A percentile compares a stretch with the other conserved stretches of the same genome.
These are phyloP conservation scores for Eudorcas thomsonii DNA, from an alignment of 2,113 vertebrate genomes.

Conservation along the genomic window DNA sequence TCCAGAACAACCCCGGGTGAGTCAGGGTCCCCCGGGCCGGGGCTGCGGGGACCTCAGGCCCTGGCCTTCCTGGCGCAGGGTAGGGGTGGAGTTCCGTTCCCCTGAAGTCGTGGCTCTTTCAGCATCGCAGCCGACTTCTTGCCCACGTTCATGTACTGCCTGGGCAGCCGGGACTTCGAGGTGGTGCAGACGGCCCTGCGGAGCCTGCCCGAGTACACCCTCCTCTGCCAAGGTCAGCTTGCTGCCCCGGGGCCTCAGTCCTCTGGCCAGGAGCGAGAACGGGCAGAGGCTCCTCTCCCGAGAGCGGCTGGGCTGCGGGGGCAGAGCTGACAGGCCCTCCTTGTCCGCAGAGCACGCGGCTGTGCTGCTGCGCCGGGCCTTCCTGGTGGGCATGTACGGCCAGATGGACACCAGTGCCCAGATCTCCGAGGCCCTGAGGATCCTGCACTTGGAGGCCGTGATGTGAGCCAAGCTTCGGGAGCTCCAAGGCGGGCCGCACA, in stretches of 20 bases:
- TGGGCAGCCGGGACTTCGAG: slow-evolving; percentile 95
- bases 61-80: accelerated
- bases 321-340: background rate
- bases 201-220: slow-evolving; percentile 95
- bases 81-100: background rate
- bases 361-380: slow-evolving; percentile 93
- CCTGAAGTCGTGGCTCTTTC: background rate
- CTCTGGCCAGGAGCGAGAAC: accelerated
- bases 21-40: accelerated
- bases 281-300: accelerated
- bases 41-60: background rate
- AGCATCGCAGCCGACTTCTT: slow-evolving; percentile 95
- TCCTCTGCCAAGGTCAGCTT: slow-evolving; percentile 93
- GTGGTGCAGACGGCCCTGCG: slow-evolving; percentile 95
- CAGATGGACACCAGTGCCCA: slow-evolving; percentile 96
- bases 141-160: slow-evolving; percentile 97
- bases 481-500: background rate
- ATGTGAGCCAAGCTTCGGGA: slow-evolving; percentile 77
- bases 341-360: slow-evolving; percentile 89
- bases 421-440: slow-evolving; percentile 94
- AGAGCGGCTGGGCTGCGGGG: accelerated
- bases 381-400: slow-evolving; percentile 96
- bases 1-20: slow-evolving; percentile 95
- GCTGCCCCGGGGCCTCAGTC: background rate
- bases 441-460: slow-evolving; percentile 95